Conservation (phyloP, 2,797 vertebrate species). For the Pseudochaenichthys georgianus region DNA sequence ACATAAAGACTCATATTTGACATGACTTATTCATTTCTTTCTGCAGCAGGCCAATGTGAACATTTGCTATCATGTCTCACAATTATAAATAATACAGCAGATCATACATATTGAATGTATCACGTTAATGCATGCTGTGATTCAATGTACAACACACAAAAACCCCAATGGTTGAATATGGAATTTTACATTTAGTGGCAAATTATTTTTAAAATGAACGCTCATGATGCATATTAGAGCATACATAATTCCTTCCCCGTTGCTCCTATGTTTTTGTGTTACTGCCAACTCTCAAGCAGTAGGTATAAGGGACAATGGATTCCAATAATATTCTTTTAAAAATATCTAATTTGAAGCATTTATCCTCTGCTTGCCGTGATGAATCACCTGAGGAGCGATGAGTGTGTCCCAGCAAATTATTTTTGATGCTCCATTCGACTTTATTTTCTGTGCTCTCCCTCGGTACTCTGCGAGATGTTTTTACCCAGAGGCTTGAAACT, state of each 20-base stretch:
- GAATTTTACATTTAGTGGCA: background rate
- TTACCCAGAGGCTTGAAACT: constrained; percentile 60
- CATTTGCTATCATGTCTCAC: background rate
- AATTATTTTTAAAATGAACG: background rate
- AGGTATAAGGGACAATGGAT: constrained; percentile 25
- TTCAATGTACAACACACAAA: background rate
- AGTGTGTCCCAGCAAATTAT: constrained; percentile 46
- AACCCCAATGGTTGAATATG: background rate
- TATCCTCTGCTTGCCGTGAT: constrained; percentile 41
- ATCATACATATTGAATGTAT: background rate
- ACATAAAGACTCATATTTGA: background rate
- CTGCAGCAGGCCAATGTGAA: background rate
- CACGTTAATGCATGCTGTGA: background rate
- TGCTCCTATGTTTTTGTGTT: too few species aligned
- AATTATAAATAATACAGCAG: background rate
- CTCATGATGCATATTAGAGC: background rate
- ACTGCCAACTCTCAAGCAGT: constrained; percentile 2
- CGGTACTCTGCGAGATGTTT: constrained; percentile 31
- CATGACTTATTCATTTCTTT: background rate
- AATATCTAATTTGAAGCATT: constrained; percentile 28
- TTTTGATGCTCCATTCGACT: constrained; percentile 39
- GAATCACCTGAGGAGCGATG: constrained; percentile 47
- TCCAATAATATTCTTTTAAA: constrained; percentile 6
- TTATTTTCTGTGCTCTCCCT: constrained; percentile 46
- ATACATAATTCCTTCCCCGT: background rate